Percentiles rank a stretch among this genome's conserved stretches.
These are phyloP conservation scores for Anser brachyrhynchus DNA, from an alignment of 2,113 vertebrate genomes.

Conservation along the genomic window DNA sequence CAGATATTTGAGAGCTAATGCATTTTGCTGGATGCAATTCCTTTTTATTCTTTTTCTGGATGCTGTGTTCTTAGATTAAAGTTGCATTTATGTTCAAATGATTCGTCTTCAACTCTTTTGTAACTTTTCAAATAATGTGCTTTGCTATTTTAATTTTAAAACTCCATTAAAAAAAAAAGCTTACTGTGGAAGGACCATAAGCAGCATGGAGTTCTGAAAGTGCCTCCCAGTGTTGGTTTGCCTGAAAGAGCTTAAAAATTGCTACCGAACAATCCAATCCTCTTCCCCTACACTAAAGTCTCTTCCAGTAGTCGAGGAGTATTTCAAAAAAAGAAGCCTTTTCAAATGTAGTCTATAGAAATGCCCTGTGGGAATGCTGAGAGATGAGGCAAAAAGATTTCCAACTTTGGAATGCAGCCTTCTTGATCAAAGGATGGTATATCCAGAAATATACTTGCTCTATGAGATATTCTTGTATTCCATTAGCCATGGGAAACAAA, in stretches of 20 bases:
- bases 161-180: constrained; percentile 18
- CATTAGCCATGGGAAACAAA: constrained; percentile 5
- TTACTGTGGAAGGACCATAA: neutral
- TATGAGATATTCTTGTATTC: neutral
- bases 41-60: neutral
- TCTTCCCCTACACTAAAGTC: neutral
- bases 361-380: neutral
- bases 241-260: constrained; percentile 13
- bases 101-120: constrained; percentile 29
- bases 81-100: neutral
- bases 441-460: neutral
- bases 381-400: neutral
- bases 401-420: neutral
- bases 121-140: constrained; percentile 35
- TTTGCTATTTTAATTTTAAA: constrained; percentile 53
- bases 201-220: neutral
- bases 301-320: neutral
- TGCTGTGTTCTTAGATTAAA: neutral
- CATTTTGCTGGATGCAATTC: neutral
- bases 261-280: neutral
- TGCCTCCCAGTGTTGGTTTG: neutral
- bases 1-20: constrained; percentile 11
- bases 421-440: neutral
- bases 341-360: neutral
- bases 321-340: neutral